These are phyloP conservation scores for Synanceia verrucosa DNA, from an alignment of 2,797 vertebrate genomes.

Conservation along the genomic window DNA sequence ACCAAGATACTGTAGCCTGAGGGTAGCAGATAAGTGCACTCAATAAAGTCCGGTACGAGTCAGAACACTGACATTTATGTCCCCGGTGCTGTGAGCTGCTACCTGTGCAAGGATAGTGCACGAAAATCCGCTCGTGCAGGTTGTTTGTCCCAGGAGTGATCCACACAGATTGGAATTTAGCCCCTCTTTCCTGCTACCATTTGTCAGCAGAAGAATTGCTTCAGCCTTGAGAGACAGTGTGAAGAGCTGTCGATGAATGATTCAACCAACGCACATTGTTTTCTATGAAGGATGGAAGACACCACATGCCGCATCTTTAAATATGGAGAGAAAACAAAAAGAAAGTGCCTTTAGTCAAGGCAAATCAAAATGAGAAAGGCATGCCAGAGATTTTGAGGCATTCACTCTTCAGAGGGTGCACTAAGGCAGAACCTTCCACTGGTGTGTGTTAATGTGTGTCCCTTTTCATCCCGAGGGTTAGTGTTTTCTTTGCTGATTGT, in stretches of 20 bases:
- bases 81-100: conserved; percentile 45
- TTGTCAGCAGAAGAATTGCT: conserved; percentile 62
- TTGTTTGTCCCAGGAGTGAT: conserved; percentile 44
- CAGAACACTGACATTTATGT: conserved; percentile 66
- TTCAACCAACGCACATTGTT: conserved; percentile 58
- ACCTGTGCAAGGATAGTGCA: conserved; percentile 44
- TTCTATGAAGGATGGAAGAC: conserved; percentile 52
- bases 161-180: conserved; percentile 50
- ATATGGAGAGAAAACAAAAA: conserved; percentile 35
- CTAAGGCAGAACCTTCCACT: conserved; percentile 6
- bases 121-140: conserved; percentile 32
- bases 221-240: conserved; percentile 68
- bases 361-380: conserved; percentile 46
- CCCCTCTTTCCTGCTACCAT: conserved; percentile 38
- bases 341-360: conserved; percentile 27
- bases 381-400: conserved; percentile 7
- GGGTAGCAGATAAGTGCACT: conserved; percentile 63
- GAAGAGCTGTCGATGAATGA: conserved; percentile 71
- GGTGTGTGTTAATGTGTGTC: conserved; percentile 11
- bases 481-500: conserved; percentile 61
- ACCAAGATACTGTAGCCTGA: conserved; percentile 51
- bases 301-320: conserved; percentile 49
- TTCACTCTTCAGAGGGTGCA: conserved; percentile 1
- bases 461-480: conserved; percentile 40
- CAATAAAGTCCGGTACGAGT: conserved; percentile 56